phyloP scores from a whole-genome alignment of 1,140 invertebrate species.

The Caenorhabditis inopinata region DNA sequence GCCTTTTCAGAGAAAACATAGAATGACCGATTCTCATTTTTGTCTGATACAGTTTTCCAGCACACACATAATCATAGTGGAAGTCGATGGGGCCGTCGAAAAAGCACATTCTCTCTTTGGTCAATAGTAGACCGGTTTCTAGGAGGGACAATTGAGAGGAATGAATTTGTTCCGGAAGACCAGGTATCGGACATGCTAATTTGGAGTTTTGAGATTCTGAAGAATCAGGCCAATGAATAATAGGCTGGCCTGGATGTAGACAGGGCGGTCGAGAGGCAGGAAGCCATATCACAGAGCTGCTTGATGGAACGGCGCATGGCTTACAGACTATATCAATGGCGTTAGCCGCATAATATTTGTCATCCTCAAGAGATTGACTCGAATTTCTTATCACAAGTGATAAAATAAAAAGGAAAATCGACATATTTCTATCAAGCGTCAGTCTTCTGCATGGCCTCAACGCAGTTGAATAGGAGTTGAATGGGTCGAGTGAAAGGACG shows the following conservation, averaged over 20 bases:
- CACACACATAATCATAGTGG: slow-evolving; percentile 37
- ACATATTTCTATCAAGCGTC: not conserved
- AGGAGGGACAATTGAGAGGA: slow-evolving; percentile 49
- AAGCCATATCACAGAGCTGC: slow-evolving; percentile 37
- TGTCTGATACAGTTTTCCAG: slow-evolving; percentile 41
- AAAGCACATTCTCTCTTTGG: slow-evolving; percentile 56
- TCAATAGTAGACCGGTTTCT: slow-evolving; percentile 44
- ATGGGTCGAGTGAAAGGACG: not conserved
- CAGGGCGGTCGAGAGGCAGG: slow-evolving; percentile 45
- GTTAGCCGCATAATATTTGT: not conserved
- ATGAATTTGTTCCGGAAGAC: slow-evolving; percentile 44
- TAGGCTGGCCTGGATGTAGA: slow-evolving; percentile 57
- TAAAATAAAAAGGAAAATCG: not conserved
- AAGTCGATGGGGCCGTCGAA: slow-evolving; percentile 43
- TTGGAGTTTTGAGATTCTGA: no score
- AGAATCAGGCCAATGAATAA: slow-evolving; percentile 54
- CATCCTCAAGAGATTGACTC: not conserved
- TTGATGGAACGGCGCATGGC: slow-evolving; percentile 11
- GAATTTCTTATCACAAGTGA: not conserved
- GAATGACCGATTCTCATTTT: slow-evolving; percentile 21
- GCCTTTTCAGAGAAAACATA: slow-evolving; percentile 30
- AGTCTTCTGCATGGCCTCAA: not conserved
- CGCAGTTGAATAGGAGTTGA: slow-evolving; percentile 4
- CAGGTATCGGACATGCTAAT: not conserved
- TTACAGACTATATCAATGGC: slow-evolving; percentile 1